Base-by-base conservation (phyloP, 1,140 invertebrate genomes). In the Venturia canescens region DNA sequence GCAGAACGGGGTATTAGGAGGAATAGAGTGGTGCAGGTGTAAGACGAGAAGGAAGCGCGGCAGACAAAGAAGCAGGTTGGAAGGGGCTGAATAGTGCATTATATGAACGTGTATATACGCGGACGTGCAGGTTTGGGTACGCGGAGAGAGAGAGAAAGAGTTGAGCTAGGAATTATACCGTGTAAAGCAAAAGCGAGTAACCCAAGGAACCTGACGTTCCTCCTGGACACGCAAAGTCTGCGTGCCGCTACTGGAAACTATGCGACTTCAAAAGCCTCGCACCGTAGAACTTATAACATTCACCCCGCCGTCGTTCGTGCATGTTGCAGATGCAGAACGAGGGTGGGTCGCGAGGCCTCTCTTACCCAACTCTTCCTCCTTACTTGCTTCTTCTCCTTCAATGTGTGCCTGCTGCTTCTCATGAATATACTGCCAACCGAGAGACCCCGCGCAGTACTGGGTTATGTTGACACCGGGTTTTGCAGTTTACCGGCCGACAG, bases 171-270 rank as follows among this genome's bases (percentile, higher is more conserved):
- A 69, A 26, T 67, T 78, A 48, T 50, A 78, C 15, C 66, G 63
- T 67, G 63, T 16, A 78, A 44, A 57, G 44, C 34, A 26, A 48
- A 38, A 38, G 44, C 70, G 23, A 48, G 34, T 1, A 72, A 15
- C 34, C 23, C 74, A 77, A 44, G 34, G 29, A 69, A 67, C 79
- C 72, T 26, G 67, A 66, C 63, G 77, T 79, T 70, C 50, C 75
- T 82, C 74, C 71, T 83, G 84, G 85, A 88, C 87, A 88, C 87
- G 87, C 86, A 87, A 88, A 78, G 87, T 88, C 87, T 88, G 86
- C 88, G 83, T 88, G 86, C 86, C 88, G 79, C 57, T 83, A 85
- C 57, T 84, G 83, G 83, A 84, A 89, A 88, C 86, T 89, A 88
- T 88, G 88, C 87, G 86, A 87, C 84, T 87, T 88, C 82, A 87